These are phyloP conservation scores for Ladona fulva DNA, from an alignment of 1,140 invertebrate genomes.

Conservation along the genomic window DNA sequence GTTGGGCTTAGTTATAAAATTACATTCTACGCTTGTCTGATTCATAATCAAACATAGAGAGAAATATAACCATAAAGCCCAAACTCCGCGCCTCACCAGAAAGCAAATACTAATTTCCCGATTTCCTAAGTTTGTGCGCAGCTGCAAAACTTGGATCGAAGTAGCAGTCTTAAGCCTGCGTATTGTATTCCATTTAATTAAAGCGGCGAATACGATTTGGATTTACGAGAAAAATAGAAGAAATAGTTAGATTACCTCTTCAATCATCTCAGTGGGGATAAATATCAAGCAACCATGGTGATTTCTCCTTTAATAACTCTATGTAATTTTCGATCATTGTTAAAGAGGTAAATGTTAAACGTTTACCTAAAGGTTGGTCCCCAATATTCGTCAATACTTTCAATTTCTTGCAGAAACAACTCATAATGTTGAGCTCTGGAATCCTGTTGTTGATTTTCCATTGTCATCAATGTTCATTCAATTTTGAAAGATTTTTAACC, in stretches of 20 bases:
- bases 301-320: no score
- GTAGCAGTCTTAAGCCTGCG: slow-evolving; percentile 22
- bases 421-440: slow-evolving; percentile 38
- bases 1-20: slow-evolving; percentile 34
- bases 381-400: slow-evolving; percentile 83
- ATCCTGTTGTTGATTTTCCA: slow-evolving; percentile 17
- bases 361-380: slow-evolving; percentile 73
- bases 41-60: slow-evolving; percentile 26
- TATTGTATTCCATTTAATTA: not conserved
- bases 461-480: not conserved
- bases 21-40: slow-evolving; percentile 28
- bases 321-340: no score
- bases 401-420: slow-evolving; percentile 73
- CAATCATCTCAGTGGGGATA: no score
- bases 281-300: no score
- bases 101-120: not conserved
- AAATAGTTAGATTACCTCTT: not conserved
- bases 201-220: not conserved
- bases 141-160: slow-evolving; percentile 32
- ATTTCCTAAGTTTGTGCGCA: slow-evolving; percentile 17
- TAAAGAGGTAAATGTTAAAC: not conserved
- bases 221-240: not conserved
- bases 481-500: slow-evolving; percentile 11
- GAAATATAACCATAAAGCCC: slow-evolving; percentile 11
- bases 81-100: not conserved